Evolutionary conservation across 2,888 invertebrate species (phyloP), one percentile per base, ranked within the genome.

Genomic region (Pristionchus fissidentatus): DNA sequence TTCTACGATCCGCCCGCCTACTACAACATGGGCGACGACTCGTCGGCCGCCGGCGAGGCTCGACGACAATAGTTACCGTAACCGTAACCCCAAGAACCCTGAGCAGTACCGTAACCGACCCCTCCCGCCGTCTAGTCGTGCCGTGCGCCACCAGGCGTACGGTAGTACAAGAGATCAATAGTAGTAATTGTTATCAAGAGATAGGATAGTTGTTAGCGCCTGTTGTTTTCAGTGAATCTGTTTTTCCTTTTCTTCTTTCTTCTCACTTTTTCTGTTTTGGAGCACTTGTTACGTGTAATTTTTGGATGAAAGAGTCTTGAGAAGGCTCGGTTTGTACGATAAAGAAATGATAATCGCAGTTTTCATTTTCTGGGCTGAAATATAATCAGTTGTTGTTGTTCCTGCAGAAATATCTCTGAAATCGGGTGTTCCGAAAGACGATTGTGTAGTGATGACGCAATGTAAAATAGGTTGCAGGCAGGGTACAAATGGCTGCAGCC

Each of bases 1-100:
- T 91, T 91, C 85, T 90, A 92, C 84, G 91, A 91, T 55, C 91
- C 92, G 19, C 90, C 90, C 35, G 60, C 89, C 19, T 62, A 85
- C 38, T 85, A 87, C 83, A 73, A 86, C 38, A 38, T 66, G 35
- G 70, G 43, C 10, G 70, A 70, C 22, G 38, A n/a, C n/a, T n/a
- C 70, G 26, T 13, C 70, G 8, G 41, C 70, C 7, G 41, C 70
- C 7, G 70, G 38, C 32, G 70, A 70, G n/a, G 41, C 70, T 4
- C 70, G 41, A 70, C 38, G 70, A 70, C 70, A 70, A 26, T 70
- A 70, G 41, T 41, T 43, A 70, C 70, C 26, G 70, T 70, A 70
- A 26, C 70, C 43, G n/a, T n/a, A n/a, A n/a, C n/a, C n/a, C n/a
- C n/a, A n/a, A n/a, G n/a, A n/a, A n/a, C n/a, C 35, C 10, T 10